Base-by-base conservation (phyloP, 2,797 vertebrate genomes). In the Danio jaintianensis region DNA sequence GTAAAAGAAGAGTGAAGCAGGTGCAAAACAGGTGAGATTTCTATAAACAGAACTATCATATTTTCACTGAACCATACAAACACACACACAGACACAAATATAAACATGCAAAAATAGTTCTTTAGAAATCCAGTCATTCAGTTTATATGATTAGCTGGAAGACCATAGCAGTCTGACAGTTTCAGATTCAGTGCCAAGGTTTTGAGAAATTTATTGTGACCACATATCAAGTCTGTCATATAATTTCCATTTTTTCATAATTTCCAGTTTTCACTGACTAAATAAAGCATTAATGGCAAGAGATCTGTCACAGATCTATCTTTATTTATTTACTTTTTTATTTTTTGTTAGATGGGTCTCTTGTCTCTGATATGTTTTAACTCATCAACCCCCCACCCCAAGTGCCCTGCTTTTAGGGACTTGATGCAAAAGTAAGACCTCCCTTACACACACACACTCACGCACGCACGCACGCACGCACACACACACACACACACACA, bases 401-500 rank as follows among this genome's bases (percentile, higher is more conserved):
- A n/a, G n/a, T n/a, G n/a, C n/a, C n/a, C n/a, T 67, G 0, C 5
- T 55, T 36, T 36, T 45, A 77, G 56, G 40, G 15, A 66, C 9
- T 55, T 36, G 4, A 7, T 52, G 13, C n/a, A 7, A 2, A 74
- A 52, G n/a, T 40, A 47, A 43, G 7, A 42, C 56, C 53, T 67
- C 45, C 75, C 22, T 47, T 29, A 50, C 16, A 20, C n/a, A n/a
- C n/a, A 50, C 1, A 58, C 50, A 61, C 68, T 53, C 74, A 90
- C 89, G n/a, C n/a, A n/a, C n/a, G n/a, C n/a, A n/a, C n/a, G n/a
- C n/a, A n/a, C n/a, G n/a, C n/a, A n/a, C n/a, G 50, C 1, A 58
- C 50, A 61, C 68, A 53, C 74, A 90, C 89, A 50, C 1, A 58
- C 50, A 61, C 68, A 53, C 74, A 90, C 89, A 50, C 1, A 58